Percentiles rank a stretch among this genome's conserved stretches.
Conservation (phyloP, 2,113 vertebrate species). For the rabbit (Oryctolagus cuniculus) region mOryCun1.1 NC_091448.1:60398501-60399000, state of each 20-base stretch:
- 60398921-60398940: not conserved
- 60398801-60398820: slow-evolving; percentile 37
- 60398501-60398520: slow-evolving; percentile 25
- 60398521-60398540: slow-evolving; percentile 3
- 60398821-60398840: slow-evolving; percentile 30
- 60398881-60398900: not conserved
- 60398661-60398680: not conserved
- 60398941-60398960: not conserved
- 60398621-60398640: slow-evolving; percentile 51
- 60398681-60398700: slow-evolving; percentile 51
- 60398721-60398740: slow-evolving; percentile 25
- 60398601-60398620: slow-evolving; percentile 61
- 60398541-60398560: not conserved
- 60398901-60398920: not conserved
- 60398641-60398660: slow-evolving; percentile 52
- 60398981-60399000: not conserved
- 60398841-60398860: slow-evolving; percentile 34
- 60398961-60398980: not conserved
- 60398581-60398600: not conserved
- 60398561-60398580: slow-evolving; percentile 9
- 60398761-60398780: slow-evolving; percentile 39
- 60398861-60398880: slow-evolving; percentile 40
- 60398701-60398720: not conserved
- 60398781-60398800: slow-evolving; percentile 1
- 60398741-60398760: not conserved